Conservation (phyloP, 2,797 vertebrate species). For the Tokudaia muenninki region DNA sequence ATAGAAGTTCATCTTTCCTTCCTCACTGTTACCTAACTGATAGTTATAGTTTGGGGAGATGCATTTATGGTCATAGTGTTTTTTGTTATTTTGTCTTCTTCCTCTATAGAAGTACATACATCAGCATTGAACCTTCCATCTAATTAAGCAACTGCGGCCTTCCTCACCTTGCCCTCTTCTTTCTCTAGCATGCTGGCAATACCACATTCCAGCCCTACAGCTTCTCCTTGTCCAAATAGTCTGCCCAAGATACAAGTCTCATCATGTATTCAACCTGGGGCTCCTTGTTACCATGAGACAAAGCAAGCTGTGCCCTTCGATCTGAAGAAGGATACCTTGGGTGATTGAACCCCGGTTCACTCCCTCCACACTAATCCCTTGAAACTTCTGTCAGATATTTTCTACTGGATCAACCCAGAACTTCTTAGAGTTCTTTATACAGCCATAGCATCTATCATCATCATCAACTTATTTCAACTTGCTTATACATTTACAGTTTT, state of each 20-base stretch:
- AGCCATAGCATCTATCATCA: not conserved
- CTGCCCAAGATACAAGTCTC: not conserved
- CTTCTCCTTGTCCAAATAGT: not conserved
- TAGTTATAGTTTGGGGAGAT: not conserved
- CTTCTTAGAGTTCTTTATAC: not conserved
- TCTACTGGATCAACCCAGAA: accelerated
- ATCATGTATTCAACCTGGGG: not conserved
- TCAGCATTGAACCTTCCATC: not conserved
- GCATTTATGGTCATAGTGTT: not conserved
- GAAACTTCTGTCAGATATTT: not conserved
- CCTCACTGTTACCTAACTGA: not conserved
- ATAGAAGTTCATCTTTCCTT: not conserved
- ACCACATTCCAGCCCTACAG: accelerated
- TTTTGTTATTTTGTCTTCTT: not conserved
- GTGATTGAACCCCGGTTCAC: accelerated
- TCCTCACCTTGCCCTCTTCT: not conserved
- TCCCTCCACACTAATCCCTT: not conserved
- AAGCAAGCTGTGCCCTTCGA: not conserved
- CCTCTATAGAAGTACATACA: not conserved
- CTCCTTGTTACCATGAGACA: not conserved
- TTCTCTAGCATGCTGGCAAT: accelerated
- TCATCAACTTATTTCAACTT: not conserved
- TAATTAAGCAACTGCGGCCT: not conserved
- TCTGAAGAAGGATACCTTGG: not conserved
- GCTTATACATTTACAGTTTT: not conserved